Conservation (phyloP, 2,888 invertebrate species). For the Cerastis rubricosa region DNA sequence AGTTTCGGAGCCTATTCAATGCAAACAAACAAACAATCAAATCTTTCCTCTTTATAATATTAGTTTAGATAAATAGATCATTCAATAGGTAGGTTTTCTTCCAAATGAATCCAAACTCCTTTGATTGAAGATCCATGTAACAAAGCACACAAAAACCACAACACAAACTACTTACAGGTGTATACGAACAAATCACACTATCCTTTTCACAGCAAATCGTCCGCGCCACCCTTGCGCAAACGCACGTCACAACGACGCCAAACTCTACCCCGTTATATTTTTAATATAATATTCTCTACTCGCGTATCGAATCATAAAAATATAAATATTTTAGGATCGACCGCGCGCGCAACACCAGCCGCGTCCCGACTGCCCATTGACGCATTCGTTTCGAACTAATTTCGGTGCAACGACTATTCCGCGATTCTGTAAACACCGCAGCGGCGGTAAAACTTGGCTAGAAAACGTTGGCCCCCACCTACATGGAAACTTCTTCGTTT, state of each 20-base stretch:
- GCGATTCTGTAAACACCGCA: conserved; percentile 89
- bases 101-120: not conserved
- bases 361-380: conserved; percentile 86
- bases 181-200: conserved; percentile 63
- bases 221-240: conserved; percentile 73
- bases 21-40: too few relatives aligned
- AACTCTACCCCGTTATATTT: conserved; percentile 82
- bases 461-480: conserved; percentile 73
- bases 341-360: conserved; percentile 81
- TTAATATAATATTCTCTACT: conserved; percentile 85
- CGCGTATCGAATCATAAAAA: conserved; percentile 87
- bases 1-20: too few relatives aligned
- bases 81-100: not conserved
- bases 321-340: conserved; percentile 85
- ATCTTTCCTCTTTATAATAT: too few relatives aligned
- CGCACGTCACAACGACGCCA: conserved; percentile 81
- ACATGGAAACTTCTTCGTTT: conserved; percentile 66
- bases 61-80: too few relatives aligned
- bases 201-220: conserved; percentile 56
- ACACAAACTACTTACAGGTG: conserved; percentile 69
- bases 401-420: conserved; percentile 90
- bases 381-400: conserved; percentile 90
- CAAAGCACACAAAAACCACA: conserved; percentile 38
- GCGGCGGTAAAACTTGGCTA: conserved; percentile 81
- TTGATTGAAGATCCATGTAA: conserved; percentile 1